Evolutionary conservation across 2,113 vertebrate genomes (phyloP), one percentile per base, ranked within the genome.

Genomic region (Nothocercus julius): DNA sequence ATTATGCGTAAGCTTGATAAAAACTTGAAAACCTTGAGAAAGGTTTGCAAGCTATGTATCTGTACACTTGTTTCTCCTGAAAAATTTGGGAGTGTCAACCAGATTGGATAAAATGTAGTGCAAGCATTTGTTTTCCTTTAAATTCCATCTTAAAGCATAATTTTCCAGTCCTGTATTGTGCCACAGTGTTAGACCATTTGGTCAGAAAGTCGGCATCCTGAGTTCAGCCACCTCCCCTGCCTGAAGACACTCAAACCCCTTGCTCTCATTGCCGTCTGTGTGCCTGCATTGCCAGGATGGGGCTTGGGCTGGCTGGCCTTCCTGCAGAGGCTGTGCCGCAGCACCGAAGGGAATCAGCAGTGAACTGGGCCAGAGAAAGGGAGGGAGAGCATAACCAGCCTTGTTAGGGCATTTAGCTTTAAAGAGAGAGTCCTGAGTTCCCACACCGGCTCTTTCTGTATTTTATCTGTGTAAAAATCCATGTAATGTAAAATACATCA

Each of bases 201-300:
- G 9, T 8, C 54, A 66, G 49, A 70, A 63, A 81, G 32, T 22
- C 79, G 32, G 6, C 45, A 7, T 14, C 25, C 30, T 19, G 30
- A 30, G 28, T 5, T 1, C 30, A 0, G 34, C 56, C 83, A 45
- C 24, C n/a, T 63, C 40, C 3, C 19, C 18, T 34, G 14, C 18
- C 81, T 53, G 30, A 73, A 58, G 28, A 32, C 16, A 19, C 17
- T 30, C 5, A 16, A 58, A 53, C 11, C 28, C 19, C 30, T 58
- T 24, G 38, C 36, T 69, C 49, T 62, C 22, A 8, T 15, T 11
- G 68, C 42, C 18, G 10, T 36, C 0, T 5, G 2, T 32, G n/a
- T n/a, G 21, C 36, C 51, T 2, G 0, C 2, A 3, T 45, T 59
- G 36, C n/a, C 20, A 19, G 42, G 54, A 42, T 4, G 16, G 28